Evolutionary conservation across 2,888 invertebrate genomes (phyloP), one percentile per base, ranked within the genome.

Genomic region (Andrena chrysosceles): DNA sequence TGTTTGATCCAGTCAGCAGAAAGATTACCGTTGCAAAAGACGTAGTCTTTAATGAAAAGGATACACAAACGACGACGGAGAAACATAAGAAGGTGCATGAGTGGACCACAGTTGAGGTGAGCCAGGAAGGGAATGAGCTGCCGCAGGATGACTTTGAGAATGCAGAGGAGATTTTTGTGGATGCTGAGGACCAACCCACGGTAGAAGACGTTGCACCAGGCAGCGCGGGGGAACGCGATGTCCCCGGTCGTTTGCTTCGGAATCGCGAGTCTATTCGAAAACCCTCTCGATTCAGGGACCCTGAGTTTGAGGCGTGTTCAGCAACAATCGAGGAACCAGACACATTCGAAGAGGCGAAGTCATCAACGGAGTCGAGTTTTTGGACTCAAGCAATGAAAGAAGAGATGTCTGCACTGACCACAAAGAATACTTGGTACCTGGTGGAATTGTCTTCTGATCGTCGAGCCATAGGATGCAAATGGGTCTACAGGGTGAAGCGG

Each of bases 401-500:
- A 6, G 73, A 73, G 26, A 73, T 64, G 33, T 52, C 7, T 33
- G 8, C 33, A 33, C 8, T 31, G 1, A 26, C 16, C 1, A 0
- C 20, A 13, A 54, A 73, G 10, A 16, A 54, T 33, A 73, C 73
- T 2, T 73, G 54, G 73, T 13, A 31, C 4, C 16, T 73, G 52
- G 31, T 29, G 1, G 26, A 35, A 13, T 29, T 42, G 7, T 23
- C 68, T 54, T 42, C 29, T 1, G 29, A 66, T 48, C 54, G 67
- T 29, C 79, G 85, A 42, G 77, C 81, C 2, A 74, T 85, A 29
- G 56, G 74, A 29, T 69, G 68, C 54, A 66, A 67, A 20, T 89
- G 90, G 87, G 81, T 85, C 8, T 88, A 81, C 52, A 84, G 83
- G 23, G 64, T 33, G 10, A 90, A 90, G 75, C 29, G 29, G 1